phyloP scores from a whole-genome alignment of 2,113 vertebrate genomes.

The Oreochromis tanganicae region DNA sequence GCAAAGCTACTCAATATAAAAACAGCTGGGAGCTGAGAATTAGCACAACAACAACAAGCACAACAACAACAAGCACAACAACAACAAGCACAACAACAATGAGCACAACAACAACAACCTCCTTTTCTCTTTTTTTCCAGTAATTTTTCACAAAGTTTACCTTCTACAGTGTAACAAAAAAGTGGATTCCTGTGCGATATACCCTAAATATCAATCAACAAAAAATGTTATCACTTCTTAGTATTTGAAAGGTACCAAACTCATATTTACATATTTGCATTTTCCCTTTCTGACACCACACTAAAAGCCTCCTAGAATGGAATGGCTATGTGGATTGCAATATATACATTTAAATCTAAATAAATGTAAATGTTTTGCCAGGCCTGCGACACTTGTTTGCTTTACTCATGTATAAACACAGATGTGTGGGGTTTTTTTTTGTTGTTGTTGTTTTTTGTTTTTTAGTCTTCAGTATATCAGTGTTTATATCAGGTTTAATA shows the following conservation, averaged over 20 bases:
- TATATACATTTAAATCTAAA: background rate
- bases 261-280: background rate
- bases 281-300: background rate
- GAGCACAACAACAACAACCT: no score
- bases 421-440: background rate
- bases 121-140: background rate
- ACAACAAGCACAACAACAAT: no score
- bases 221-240: background rate
- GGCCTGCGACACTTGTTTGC: background rate
- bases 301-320: background rate
- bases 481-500: background rate
- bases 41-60: no score
- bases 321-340: background rate
- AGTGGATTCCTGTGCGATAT: fast-evolving
- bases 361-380: background rate
- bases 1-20: background rate
- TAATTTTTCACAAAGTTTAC: background rate
- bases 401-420: fast-evolving
- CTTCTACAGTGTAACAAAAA: background rate
- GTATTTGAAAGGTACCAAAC: background rate
- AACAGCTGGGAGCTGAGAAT: background rate
- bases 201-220: fast-evolving
- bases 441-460: background rate
- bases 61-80: no score
- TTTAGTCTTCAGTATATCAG: background rate